Base-by-base conservation (phyloP, 2,888 invertebrate genomes). In the Cyaniris semiargus region DNA sequence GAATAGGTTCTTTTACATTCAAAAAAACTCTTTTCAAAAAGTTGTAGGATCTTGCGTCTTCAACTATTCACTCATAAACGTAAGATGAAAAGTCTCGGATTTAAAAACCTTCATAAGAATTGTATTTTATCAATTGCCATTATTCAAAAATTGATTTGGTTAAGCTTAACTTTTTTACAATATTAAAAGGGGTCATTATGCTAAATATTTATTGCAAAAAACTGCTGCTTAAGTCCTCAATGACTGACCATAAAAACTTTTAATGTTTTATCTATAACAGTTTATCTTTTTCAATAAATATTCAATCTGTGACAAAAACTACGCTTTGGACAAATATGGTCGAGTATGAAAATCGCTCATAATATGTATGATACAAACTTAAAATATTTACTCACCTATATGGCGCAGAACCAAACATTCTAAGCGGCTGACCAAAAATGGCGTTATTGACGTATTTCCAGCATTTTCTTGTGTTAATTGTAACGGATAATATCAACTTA, bases 321-420 rank as follows among this genome's bases (percentile, higher is more conserved):
- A 23, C 23, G 38, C 21, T 21, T 44, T 38, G 5, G 23, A 72
- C 72, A 72, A 72, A 72, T 44, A 72, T 21, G 72, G 72, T 44
- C 44, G 44, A 72, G 44, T 72, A 72, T 72, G 44, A 72, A 44
- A 71, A 72, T 44, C 72, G 31, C 5, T 72, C n/a, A n/a, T n/a
- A n/a, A n/a, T 44, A 71, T 71, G 72, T 72, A 72, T 71, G 72
- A 15, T 72, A 72, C 72, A 71, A 74, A 66, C 27, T 5, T 66
- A 66, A 66, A 74, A 53, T 74, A 74, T 74, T 74, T 74, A 27
- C 74, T 18, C 15, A 27, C 74, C 44, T 44, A 74, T 53, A 74
- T 74, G 53, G 74, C 72, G 18, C 53, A 72, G 48, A 27, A 27
- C 27, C 38, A 38, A 44, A 72, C 72, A 72, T 72, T 72, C 72